phyloP scores from a whole-genome alignment of 2,888 invertebrate genomes.

The Athetis lepigone region DNA sequence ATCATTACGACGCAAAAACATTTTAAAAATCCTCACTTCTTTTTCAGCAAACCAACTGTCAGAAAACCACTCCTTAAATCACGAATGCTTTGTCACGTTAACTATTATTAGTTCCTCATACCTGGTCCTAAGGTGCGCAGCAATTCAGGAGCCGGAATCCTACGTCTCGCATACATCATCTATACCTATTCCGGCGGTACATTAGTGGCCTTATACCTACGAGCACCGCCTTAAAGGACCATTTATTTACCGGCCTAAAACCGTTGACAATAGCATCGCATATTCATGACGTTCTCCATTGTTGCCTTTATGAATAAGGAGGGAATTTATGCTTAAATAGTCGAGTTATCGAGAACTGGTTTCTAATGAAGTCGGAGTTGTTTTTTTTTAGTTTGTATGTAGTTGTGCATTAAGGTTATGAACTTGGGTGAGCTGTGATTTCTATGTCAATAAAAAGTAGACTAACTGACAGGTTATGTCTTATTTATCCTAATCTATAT shows the following conservation, averaged over 20 bases:
- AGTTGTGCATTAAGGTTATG: too few species aligned
- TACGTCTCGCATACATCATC: conserved; percentile 51
- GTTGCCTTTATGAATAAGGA: conserved; percentile 76
- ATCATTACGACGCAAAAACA: too few species aligned
- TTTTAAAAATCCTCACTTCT: too few species aligned
- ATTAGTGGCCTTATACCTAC: conserved; percentile 49
- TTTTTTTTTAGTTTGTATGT: conserved; percentile 2
- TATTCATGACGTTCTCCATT: conserved; percentile 80
- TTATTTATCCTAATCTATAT: too few species aligned
- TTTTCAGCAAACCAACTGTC: not conserved
- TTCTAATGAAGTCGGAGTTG: conserved; percentile 23
- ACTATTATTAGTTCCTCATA: conserved; percentile 48
- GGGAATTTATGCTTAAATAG: conserved; percentile 64
- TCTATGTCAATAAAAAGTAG: too few species aligned
- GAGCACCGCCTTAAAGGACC: conserved; percentile 70
- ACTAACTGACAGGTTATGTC: too few species aligned
- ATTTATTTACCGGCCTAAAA: conserved; percentile 78
- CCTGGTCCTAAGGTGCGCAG: conserved; percentile 29
- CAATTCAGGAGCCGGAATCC: conserved; percentile 44
- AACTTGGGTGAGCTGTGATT: too few species aligned
- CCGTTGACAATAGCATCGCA: conserved; percentile 80
- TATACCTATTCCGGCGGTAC: conserved; percentile 35
- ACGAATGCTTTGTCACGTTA: conserved; percentile 29
- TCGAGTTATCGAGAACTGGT: conserved; percentile 43
- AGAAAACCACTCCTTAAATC: not conserved